Evolutionary conservation across 1,140 invertebrate genomes (phyloP), one percentile per base, ranked within the genome.

Genomic region (Nasonia giraulti): DNA sequence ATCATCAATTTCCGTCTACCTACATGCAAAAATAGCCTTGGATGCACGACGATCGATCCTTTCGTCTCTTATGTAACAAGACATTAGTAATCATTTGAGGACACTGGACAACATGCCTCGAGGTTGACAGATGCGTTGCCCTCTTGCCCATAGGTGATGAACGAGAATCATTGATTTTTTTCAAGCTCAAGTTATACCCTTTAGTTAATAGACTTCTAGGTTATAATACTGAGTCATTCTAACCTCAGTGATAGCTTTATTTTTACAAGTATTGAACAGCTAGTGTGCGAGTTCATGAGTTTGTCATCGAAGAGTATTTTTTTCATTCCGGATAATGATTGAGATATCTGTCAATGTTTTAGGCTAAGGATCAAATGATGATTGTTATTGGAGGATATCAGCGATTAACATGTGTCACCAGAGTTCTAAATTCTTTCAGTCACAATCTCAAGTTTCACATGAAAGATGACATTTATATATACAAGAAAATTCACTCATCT

Each of bases 301-400:
- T 71, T 31, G 31, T 12, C 27, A 75, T 40, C 11, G 14, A 27
- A 37, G 17, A 44, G 3, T 75, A 20, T 75, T n/a, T 40, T 5
- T n/a, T 75, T 75, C 12, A 75, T 40, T 20, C 27, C 40, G 14
- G 0, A n/a, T 20, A 2, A n/a, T 14, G 31, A 31, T 66, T 66
- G 12, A 62, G 20, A 8, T 14, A 66, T 66, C 62, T 55, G 12
- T 33, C 14, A 33, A 62, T 23, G 31, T 87, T 86, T 76, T 12
- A 88, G 87, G 71, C 40, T 47, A 7, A 83, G 31, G 33, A n/a
- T 6, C 4, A 20, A 87, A 88, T 17, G 37, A 89, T 90, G 87
- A 62, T 88, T 84, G 78, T 86, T 33, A 40, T 88, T 55, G 80
- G 33, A 71, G 84, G 83, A 84, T 89, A 77, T 87, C 84, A 86